Percentiles rank a stretch among this genome's conserved stretches.
These are phyloP conservation scores for Lophotis ruficrista DNA, from an alignment of 2,113 vertebrate genomes.

Conservation along the genomic window DNA sequence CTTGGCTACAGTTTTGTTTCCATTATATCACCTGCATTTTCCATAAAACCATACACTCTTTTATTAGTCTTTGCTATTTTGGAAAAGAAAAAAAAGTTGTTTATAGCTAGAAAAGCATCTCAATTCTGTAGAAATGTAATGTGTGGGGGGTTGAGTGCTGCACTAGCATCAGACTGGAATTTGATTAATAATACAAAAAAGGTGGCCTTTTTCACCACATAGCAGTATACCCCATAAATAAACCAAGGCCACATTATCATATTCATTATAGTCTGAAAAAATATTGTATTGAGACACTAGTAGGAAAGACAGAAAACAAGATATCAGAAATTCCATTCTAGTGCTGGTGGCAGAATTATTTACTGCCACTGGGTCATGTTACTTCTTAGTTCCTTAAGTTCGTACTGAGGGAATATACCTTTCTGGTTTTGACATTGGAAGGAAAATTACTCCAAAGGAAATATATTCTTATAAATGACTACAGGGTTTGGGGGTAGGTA, in stretches of 20 bases:
- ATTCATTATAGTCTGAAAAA: conserved; percentile 60
- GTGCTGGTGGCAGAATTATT: conserved; percentile 48
- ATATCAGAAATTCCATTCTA: conserved; percentile 56
- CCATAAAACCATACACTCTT: neutral
- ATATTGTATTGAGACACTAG: conserved; percentile 40
- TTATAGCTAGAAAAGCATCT: neutral
- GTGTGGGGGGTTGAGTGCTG: neutral
- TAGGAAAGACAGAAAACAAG: conserved; percentile 51
- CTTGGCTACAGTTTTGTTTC: neutral
- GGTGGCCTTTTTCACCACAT: neutral
- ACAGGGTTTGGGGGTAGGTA: neutral
- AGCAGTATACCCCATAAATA: conserved; percentile 38
- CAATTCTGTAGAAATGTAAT: neutral
- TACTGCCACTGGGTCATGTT: conserved; percentile 4
- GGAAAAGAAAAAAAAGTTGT: neutral
- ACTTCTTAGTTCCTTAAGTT: conserved; percentile 37
- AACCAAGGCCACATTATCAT: conserved; percentile 52
- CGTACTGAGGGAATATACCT: conserved; percentile 17
- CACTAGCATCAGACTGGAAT: neutral
- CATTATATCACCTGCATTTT: neutral
- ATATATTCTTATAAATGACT: neutral
- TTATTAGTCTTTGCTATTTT: neutral
- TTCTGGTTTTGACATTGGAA: conserved; percentile 19
- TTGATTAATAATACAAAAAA: conserved; percentile 45
- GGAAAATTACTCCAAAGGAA: neutral